Percentiles rank a stretch among this genome's conserved stretches.
Evolutionary conservation across 2,113 vertebrate genomes (phyloP).

Genomic region (Ceyx margarethae): DNA sequence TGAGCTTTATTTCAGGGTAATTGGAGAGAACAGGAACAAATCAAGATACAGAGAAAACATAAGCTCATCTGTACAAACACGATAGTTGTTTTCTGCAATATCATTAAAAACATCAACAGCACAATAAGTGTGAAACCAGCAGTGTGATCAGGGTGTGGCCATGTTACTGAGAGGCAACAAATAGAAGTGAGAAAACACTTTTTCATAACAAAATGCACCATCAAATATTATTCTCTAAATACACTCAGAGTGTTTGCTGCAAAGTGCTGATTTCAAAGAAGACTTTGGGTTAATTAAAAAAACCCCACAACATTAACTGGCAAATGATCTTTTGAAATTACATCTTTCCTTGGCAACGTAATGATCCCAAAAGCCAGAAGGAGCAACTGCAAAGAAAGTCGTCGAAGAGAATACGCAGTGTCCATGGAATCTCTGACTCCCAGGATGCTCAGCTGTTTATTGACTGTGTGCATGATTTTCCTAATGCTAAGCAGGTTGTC

Average conservation of each 20-base stretch:
- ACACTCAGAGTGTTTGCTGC: not conserved
- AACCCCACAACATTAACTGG: not conserved
- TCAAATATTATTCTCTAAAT: not conserved
- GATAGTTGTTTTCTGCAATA: not conserved
- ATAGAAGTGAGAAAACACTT: not conserved
- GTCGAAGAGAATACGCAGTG: not conserved
- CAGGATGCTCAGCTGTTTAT: not conserved
- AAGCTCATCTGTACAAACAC: not conserved
- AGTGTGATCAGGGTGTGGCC: not conserved
- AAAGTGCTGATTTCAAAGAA: not conserved
- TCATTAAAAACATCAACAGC: not conserved
- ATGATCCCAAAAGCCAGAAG: not conserved
- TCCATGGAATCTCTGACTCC: not conserved
- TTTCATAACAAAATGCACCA: not conserved
- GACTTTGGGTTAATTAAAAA: not conserved
- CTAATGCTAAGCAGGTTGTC: not conserved
- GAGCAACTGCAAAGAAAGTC: not conserved
- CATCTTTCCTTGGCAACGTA: not conserved
- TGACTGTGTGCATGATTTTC: not conserved
- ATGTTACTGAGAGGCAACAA: not conserved
- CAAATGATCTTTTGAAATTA: not conserved
- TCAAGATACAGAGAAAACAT: not conserved
- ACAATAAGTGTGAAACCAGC: not conserved
- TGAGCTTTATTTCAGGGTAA: not conserved
- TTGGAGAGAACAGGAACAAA: not conserved